A percentile compares a stretch with the other conserved stretches of the same genome.
These are phyloP conservation scores for Phocides pigmalion DNA, from an alignment of 1,140 invertebrate genomes.

Conservation along the genomic window DNA sequence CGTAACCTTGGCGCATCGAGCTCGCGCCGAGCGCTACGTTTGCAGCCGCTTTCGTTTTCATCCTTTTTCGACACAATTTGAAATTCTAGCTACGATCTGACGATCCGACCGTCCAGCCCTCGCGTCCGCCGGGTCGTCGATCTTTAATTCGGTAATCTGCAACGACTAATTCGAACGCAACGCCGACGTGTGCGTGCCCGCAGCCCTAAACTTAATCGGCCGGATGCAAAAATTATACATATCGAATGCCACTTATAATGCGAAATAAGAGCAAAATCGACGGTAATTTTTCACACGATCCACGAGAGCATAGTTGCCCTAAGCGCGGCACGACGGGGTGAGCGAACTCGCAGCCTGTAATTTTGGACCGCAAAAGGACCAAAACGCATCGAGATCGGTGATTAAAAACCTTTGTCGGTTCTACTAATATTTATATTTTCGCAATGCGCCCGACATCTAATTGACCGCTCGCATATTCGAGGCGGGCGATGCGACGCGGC, in stretches of 20 bases:
- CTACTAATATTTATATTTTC: conserved; percentile 84
- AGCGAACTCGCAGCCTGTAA: conserved; percentile 79
- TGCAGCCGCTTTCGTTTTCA: conserved; percentile 70
- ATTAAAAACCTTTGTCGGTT: conserved; percentile 84
- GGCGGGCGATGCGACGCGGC: conserved; percentile 51
- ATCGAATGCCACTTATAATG: conserved; percentile 74
- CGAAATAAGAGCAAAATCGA: conserved; percentile 75
- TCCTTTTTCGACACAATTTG: conserved; percentile 54
- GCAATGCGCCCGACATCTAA: conserved; percentile 80
- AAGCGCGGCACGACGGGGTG: conserved; percentile 72
- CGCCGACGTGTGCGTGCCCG: conserved; percentile 48
- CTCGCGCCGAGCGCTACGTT: conserved; percentile 46
- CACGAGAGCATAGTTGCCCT: conserved; percentile 76
- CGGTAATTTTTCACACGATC: conserved; percentile 81
- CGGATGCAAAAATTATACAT: conserved; percentile 75
- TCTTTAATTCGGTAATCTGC: conserved; percentile 46
- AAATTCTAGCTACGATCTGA: conserved; percentile 44
- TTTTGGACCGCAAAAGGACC: conserved; percentile 82
- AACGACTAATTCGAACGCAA: conserved; percentile 11
- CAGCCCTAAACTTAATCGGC: conserved; percentile 49
- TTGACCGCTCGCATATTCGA: conserved; percentile 67
- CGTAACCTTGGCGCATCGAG: conserved; percentile 73
- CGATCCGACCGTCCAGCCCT: conserved; percentile 30
- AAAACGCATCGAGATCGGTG: conserved; percentile 78
- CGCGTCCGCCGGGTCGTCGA: conserved; percentile 34